These are phyloP conservation scores for Perognathus longimembris DNA, from an alignment of 2,113 vertebrate genomes.

Conservation along the genomic window DNA sequence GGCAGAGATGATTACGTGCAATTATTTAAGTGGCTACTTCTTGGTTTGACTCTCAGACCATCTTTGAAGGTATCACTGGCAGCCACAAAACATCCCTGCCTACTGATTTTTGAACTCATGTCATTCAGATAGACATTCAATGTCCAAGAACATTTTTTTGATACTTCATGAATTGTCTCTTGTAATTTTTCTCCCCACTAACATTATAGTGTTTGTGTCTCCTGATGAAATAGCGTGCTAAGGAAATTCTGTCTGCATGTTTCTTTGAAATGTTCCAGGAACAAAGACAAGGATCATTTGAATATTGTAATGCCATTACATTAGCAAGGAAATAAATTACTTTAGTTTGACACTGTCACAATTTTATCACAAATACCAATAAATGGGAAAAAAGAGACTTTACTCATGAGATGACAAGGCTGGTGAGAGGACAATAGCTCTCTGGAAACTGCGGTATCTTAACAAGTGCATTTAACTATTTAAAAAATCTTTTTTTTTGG, in stretches of 20 bases:
- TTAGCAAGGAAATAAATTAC: slow-evolving; percentile 65
- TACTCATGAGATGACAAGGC: not conserved
- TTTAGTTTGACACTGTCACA: slow-evolving; percentile 29
- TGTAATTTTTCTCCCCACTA: slow-evolving; percentile 14
- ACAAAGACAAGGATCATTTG: slow-evolving; percentile 52
- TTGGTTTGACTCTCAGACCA: not conserved
- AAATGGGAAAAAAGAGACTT: slow-evolving; percentile 18
- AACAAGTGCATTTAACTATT: slow-evolving; percentile 45
- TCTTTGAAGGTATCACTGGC: not conserved
- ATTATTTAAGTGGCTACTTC: not conserved
- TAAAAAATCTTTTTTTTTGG: not conserved
- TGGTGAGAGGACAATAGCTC: slow-evolving; percentile 42
- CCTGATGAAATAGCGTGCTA: not conserved
- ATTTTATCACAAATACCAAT: slow-evolving; percentile 55
- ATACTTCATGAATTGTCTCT: slow-evolving; percentile 31
- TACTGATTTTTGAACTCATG: not conserved
- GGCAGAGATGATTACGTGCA: not conserved
- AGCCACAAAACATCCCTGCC: not conserved
- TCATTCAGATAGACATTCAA: slow-evolving; percentile 14
- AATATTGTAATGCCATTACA: slow-evolving; percentile 54
- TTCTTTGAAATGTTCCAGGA: slow-evolving; percentile 47
- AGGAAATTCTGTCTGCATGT: slow-evolving; percentile 7
- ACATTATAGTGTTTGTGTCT: not conserved
- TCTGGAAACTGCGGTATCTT: slow-evolving; percentile 48
- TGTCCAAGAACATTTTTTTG: not conserved